phyloP scores from a whole-genome alignment of 2,888 invertebrate genomes.

The Oegoconia quadripuncta region DNA sequence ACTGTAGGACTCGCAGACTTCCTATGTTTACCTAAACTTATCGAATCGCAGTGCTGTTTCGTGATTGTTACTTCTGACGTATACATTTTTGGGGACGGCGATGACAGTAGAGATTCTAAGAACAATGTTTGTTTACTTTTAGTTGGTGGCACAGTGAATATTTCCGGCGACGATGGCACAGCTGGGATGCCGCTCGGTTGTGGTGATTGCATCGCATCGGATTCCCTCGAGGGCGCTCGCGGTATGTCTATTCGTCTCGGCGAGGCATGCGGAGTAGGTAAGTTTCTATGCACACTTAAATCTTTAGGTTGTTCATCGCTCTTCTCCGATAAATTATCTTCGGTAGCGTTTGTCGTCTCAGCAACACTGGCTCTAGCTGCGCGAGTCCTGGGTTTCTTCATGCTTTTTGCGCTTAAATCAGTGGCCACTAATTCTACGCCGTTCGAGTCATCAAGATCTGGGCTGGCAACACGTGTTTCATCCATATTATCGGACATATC shows the following conservation, averaged over 20 bases:
- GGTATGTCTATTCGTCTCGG: conserved; percentile 69
- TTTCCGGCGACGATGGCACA: conserved; percentile 84
- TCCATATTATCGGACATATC: conserved; percentile 6
- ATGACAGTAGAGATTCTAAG: conserved; percentile 81
- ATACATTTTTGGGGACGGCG: conserved; percentile 78
- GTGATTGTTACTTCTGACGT: conserved; percentile 77
- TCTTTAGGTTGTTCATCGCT: conserved; percentile 81
- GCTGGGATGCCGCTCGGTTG: conserved; percentile 86
- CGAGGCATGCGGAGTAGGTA: conserved; percentile 64
- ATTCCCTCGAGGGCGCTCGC: conserved; percentile 83
- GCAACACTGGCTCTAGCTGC: conserved; percentile 33
- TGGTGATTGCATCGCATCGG: conserved; percentile 86
- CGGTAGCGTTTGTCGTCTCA: conserved; percentile 42
- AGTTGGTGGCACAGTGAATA: conserved; percentile 71
- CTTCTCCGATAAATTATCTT: conserved; percentile 59
- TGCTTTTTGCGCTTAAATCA: conserved; percentile 73
- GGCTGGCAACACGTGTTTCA: too few relatives aligned
- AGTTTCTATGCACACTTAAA: conserved; percentile 77
- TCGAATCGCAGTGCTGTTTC: conserved; percentile 82
- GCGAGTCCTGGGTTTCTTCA: conserved; percentile 44
- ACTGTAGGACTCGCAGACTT: conserved; percentile 86
- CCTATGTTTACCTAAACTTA: conserved; percentile 83
- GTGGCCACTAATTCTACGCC: conserved; percentile 74
- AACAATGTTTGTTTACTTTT: conserved; percentile 77
- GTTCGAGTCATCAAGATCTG: conserved; percentile 29